These are phyloP conservation scores for Grammomys surdaster DNA, from an alignment of 2,113 vertebrate genomes.

Conservation along the genomic window DNA sequence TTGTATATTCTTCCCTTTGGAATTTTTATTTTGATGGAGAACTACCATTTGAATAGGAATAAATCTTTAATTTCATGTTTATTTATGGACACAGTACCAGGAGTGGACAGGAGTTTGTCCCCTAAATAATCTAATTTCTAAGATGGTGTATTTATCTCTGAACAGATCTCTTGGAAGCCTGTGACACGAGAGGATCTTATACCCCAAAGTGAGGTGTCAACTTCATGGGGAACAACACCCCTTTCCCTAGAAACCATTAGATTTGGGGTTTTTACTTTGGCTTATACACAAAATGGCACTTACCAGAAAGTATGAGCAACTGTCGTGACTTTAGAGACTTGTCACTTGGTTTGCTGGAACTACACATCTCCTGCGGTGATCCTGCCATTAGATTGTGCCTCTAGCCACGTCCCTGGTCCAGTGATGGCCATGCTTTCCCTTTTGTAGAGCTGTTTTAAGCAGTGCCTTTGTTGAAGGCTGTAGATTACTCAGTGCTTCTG, in stretches of 20 bases:
- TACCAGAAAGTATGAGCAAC: conserved; percentile 2
- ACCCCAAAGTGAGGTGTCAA: background rate
- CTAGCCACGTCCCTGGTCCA: background rate
- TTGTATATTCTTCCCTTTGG: background rate
- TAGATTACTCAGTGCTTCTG: background rate
- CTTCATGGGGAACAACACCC: too few species aligned
- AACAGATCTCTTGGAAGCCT: background rate
- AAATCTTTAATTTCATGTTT: conserved; percentile 59
- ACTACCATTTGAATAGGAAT: conserved; percentile 38
- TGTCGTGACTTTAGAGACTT: background rate
- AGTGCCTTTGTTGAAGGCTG: background rate
- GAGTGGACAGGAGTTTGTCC: background rate
- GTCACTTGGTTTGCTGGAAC: conserved; percentile 27
- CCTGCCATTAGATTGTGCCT: background rate
- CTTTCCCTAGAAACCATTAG: background rate
- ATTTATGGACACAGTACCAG: conserved; percentile 17
- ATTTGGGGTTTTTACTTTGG: background rate
- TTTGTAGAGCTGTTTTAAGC: background rate
- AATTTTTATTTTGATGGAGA: conserved; percentile 55
- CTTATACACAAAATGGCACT: background rate
- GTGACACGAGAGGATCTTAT: background rate
- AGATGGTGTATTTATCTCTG: background rate
- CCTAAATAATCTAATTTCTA: conserved; percentile 17
- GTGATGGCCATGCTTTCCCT: background rate
- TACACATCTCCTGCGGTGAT: background rate